phyloP scores from a whole-genome alignment of 2,113 vertebrate genomes.

The Urocolius indicus region DNA sequence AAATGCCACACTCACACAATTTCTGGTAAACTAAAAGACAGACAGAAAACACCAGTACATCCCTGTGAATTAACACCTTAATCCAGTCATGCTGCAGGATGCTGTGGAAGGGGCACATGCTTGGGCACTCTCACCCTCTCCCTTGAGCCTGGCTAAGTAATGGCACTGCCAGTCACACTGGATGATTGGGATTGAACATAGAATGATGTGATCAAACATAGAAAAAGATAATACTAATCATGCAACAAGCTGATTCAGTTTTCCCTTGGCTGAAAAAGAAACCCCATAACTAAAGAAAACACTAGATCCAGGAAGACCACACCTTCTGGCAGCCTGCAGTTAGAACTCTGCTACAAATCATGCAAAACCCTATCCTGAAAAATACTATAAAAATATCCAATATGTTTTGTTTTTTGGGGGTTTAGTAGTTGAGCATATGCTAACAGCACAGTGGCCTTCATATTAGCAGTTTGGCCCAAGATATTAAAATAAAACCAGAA shows the following conservation, averaged over 20 bases:
- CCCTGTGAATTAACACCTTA: not conserved
- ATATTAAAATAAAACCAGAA: not conserved
- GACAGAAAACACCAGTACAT: not conserved
- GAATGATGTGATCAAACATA: not conserved
- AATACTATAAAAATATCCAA: not conserved
- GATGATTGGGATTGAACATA: not conserved
- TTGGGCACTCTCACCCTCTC: not conserved
- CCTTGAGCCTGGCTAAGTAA: not conserved
- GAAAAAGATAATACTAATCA: not conserved
- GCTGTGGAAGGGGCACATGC: not conserved
- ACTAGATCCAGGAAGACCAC: not conserved
- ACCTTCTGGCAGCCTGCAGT: not conserved
- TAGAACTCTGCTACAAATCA: not conserved
- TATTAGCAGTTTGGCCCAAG: not conserved
- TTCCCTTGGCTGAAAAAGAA: not conserved
- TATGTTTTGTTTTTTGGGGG: not conserved
- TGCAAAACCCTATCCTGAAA: not conserved
- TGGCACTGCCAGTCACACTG: not conserved
- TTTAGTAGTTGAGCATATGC: not conserved
- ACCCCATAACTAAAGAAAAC: not conserved
- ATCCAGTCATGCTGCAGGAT: not conserved
- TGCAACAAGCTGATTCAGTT: not conserved
- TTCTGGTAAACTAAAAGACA: not conserved
- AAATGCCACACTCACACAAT: not conserved
- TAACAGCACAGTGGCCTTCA: not conserved